phyloP scores from a whole-genome alignment of 2,797 vertebrate genomes.

The Clamator glandarius region DNA sequence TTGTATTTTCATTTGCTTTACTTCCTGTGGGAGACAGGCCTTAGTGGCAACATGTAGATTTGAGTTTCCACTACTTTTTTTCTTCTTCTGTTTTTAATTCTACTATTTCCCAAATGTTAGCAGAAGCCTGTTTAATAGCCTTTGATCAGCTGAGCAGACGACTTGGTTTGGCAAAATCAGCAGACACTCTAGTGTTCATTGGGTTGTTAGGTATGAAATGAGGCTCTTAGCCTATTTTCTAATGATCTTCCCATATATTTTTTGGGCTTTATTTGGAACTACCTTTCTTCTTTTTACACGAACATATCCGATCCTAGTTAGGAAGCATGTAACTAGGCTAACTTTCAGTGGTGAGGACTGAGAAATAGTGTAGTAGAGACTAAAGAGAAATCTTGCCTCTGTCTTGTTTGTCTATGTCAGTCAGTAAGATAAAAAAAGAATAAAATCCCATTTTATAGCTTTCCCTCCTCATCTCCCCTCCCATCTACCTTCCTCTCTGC shows the following conservation, averaged over 20 bases:
- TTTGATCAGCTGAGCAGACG: neutral
- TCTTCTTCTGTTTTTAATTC: neutral
- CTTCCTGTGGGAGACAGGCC: slow-evolving; percentile 40
- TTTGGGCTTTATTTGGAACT: neutral
- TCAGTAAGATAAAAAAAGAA: neutral
- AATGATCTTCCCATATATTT: neutral
- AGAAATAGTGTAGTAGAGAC: neutral
- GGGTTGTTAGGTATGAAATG: neutral
- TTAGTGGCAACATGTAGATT: neutral
- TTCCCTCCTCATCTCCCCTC: slow-evolving; percentile 22
- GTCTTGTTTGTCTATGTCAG: neutral
- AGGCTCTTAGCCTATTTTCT: neutral
- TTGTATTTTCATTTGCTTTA: slow-evolving; percentile 17
- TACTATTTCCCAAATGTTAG: neutral
- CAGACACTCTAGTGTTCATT: neutral
- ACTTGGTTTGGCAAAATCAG: neutral
- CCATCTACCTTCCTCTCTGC: neutral
- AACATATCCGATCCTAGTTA: neutral
- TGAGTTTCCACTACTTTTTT: neutral
- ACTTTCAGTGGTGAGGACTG: neutral
- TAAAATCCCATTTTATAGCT: slow-evolving; percentile 3
- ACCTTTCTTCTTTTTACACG: neutral
- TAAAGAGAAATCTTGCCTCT: neutral
- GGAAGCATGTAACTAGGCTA: neutral
- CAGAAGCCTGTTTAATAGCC: neutral